Conservation (phyloP, 2,888 invertebrate genomes). For the Thymelicus sylvestris region DNA sequence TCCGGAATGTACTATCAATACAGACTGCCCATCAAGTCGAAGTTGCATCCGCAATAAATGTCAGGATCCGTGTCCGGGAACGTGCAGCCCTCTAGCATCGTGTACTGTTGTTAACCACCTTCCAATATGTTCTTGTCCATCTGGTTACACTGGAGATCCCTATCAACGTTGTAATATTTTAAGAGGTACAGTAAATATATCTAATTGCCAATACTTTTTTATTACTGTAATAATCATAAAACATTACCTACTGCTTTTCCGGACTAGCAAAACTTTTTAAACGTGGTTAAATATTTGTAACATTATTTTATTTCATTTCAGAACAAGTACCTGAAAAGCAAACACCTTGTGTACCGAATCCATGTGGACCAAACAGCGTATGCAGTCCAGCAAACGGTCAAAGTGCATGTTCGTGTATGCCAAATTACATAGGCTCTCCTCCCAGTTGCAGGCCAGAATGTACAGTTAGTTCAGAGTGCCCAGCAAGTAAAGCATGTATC, state of each 20-base stretch:
- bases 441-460: slow-evolving; percentile 92
- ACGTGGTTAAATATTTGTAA: neutral
- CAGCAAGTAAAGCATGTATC: slow-evolving; percentile 88
- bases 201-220: neutral
- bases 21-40: slow-evolving; percentile 88
- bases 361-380: slow-evolving; percentile 90
- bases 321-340: slow-evolving; percentile 64
- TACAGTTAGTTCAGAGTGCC: slow-evolving; percentile 90
- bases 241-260: slow-evolving; percentile 4
- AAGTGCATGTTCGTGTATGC: slow-evolving; percentile 90
- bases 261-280: neutral
- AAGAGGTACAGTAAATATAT: slow-evolving; percentile 53
- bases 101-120: slow-evolving; percentile 90
- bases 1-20: slow-evolving; percentile 89
- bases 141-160: slow-evolving; percentile 90
- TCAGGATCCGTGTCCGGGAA: slow-evolving; percentile 91
- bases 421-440: slow-evolving; percentile 89
- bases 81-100: slow-evolving; percentile 89
- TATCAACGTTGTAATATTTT: slow-evolving; percentile 85
- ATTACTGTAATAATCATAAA: slow-evolving; percentile 15
- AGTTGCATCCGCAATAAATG: slow-evolving; percentile 91
- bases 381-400: slow-evolving; percentile 89
- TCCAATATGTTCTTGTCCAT: slow-evolving; percentile 87
- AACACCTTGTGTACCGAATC: slow-evolving; percentile 88
- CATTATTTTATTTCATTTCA: slow-evolving; percentile 46